Conservation (phyloP, 2,113 vertebrate species). For the Phainopepla nitens region DNA sequence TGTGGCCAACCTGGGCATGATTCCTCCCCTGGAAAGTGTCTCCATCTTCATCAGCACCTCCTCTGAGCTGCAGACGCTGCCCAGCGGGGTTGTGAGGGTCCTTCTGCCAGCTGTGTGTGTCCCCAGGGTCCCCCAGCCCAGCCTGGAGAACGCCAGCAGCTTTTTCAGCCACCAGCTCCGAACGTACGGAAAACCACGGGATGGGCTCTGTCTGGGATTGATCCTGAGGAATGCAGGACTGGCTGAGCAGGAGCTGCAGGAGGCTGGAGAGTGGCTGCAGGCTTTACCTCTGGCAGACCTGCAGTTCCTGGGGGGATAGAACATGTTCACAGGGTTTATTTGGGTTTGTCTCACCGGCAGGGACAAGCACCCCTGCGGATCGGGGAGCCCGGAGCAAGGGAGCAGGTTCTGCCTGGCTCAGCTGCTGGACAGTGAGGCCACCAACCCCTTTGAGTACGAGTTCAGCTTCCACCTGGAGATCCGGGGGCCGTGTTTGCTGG, state of each 20-base stretch:
- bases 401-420: conserved; percentile 76
- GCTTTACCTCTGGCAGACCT: neutral
- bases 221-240: neutral
- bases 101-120: conserved; percentile 84
- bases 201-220: neutral
- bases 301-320: neutral
- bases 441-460: conserved; percentile 91
- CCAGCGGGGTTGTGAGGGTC: conserved; percentile 84
- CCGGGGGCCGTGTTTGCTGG: conserved; percentile 85
- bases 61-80: conserved; percentile 87
- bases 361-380: conserved; percentile 63
- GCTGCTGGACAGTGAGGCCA: conserved; percentile 80
- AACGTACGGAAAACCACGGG: conserved; percentile 57
- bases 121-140: conserved; percentile 82
- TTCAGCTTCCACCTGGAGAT: conserved; percentile 96
- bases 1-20: conserved; percentile 87
- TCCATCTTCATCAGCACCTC: conserved; percentile 91
- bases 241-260: neutral
- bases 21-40: conserved; percentile 86
- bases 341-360: conserved; percentile 22
- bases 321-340: rapidly evolving
- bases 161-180: conserved; percentile 73
- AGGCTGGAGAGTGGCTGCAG: neutral
- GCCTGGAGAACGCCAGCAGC: conserved; percentile 68
- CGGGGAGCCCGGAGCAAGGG: conserved; percentile 60